Evolutionary conservation across 2,888 invertebrate genomes (phyloP).

Genomic region (Cantharis nigra): DNA sequence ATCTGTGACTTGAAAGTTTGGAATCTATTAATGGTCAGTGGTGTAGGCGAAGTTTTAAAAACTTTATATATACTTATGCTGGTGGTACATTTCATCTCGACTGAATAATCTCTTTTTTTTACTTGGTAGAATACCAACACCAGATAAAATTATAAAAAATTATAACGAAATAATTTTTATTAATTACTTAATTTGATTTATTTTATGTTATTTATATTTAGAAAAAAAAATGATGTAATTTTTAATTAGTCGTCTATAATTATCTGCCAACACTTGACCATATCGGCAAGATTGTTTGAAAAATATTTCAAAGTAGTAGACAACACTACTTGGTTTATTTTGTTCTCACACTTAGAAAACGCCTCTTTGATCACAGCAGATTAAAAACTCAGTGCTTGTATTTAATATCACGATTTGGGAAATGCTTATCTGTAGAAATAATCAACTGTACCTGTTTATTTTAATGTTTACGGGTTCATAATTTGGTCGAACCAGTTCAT

Average conservation of each 20-base stretch:
- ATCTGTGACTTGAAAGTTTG: not conserved
- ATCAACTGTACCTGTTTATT: conserved; percentile 44
- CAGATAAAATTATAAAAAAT: not conserved
- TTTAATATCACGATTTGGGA: conserved; percentile 31
- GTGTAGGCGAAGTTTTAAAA: not conserved
- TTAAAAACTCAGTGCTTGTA: conserved; percentile 21
- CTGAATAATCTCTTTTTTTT: not conserved
- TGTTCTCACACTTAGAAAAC: conserved; percentile 27
- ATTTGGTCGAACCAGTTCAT: conserved; percentile 48
- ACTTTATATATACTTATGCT: not conserved
- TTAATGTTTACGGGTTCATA: conserved; percentile 51
- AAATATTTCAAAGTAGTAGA: not conserved
- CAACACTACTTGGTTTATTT: not conserved
- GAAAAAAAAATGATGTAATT: not conserved
- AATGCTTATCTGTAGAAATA: conserved; percentile 28
- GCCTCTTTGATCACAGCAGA: conserved; percentile 25
- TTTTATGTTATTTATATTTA: not conserved
- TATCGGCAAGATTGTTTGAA: not conserved
- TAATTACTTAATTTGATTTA: not conserved
- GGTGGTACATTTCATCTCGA: not conserved
- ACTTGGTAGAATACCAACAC: not conserved
- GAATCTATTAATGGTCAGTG: not conserved
- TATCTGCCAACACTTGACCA: not conserved
- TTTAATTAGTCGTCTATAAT: not conserved
- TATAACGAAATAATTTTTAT: not conserved